These are phyloP conservation scores for Oryzias dopingdopingensis DNA, from an alignment of 2,797 vertebrate genomes.

Conservation along the genomic window DNA sequence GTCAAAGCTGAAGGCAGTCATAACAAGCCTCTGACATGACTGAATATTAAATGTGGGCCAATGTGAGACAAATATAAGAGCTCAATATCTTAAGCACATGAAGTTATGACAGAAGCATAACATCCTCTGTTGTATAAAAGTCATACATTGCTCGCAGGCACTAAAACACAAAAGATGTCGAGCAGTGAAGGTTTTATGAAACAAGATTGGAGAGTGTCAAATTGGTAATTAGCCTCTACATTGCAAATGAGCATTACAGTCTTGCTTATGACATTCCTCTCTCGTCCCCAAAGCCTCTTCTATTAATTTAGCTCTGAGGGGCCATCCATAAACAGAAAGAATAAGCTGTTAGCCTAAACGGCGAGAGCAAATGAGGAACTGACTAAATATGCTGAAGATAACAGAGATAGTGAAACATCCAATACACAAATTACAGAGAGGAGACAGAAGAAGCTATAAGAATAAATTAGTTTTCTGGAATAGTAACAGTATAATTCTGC, in stretches of 20 bases:
- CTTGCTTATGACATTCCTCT: conserved; percentile 75
- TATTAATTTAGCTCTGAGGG: conserved; percentile 79
- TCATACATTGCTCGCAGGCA: conserved; percentile 73
- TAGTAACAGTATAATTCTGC: conserved; percentile 12
- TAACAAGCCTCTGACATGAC: conserved; percentile 37
- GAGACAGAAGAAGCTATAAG: conserved; percentile 15
- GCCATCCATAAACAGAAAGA: conserved; percentile 77
- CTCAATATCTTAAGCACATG: conserved; percentile 54
- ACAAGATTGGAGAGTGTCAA: conserved; percentile 76
- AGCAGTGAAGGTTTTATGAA: conserved; percentile 73
- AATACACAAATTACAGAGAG: conserved; percentile 46
- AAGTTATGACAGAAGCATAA: conserved; percentile 62
- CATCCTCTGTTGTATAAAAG: conserved; percentile 74
- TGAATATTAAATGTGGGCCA: conserved; percentile 46
- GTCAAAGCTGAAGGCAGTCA: conserved; percentile 50
- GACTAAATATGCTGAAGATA: conserved; percentile 72
- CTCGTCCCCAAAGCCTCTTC: conserved; percentile 75
- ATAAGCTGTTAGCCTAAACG: conserved; percentile 77
- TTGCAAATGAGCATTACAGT: conserved; percentile 75
- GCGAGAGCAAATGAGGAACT: conserved; percentile 70
- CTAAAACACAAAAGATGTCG: conserved; percentile 71
- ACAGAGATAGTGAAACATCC: conserved; percentile 53
- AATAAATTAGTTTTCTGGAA: conserved; percentile 33
- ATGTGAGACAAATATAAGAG: conserved; percentile 41
- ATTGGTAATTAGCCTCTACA: conserved; percentile 74